These are phyloP conservation scores for Azorinus chamasolen DNA, from an alignment of 2,888 invertebrate species.

Conservation along the genomic window DNA sequence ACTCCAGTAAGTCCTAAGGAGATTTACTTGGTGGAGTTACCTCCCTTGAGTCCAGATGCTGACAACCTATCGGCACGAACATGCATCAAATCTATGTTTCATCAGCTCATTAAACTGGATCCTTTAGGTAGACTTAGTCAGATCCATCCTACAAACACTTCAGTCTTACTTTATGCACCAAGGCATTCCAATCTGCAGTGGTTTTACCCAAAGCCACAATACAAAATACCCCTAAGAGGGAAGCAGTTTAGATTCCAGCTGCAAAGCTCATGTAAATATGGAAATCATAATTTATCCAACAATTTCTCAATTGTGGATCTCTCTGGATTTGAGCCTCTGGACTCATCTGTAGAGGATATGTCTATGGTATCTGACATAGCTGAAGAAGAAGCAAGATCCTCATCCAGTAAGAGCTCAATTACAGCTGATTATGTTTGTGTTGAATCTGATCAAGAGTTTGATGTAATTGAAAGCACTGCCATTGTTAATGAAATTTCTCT, in stretches of 20 bases:
- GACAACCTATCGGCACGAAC: constrained; percentile 67
- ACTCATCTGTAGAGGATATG: constrained; percentile 49
- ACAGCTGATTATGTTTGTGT: constrained; percentile 57
- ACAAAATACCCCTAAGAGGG: constrained; percentile 70
- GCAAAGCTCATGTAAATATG: constrained; percentile 33
- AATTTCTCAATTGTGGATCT: constrained; percentile 68
- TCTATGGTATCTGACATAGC: constrained; percentile 15
- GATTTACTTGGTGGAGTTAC: constrained; percentile 67
- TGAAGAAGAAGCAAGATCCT: constrained; percentile 2
- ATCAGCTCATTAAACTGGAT: constrained; percentile 73
- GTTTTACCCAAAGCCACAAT: constrained; percentile 75
- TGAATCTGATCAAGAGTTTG: constrained; percentile 38
- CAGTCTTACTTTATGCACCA: constrained; percentile 71
- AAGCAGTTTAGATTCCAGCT: constrained; percentile 67
- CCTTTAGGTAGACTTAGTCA: constrained; percentile 63
- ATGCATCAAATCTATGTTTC: constrained; percentile 68
- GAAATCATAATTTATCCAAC: constrained; percentile 64
- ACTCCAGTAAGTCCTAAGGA: constrained; percentile 78
- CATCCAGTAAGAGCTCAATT: constrained; percentile 35
- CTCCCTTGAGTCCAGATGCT: constrained; percentile 65
- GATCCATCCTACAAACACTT: constrained; percentile 69
- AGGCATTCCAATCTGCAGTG: constrained; percentile 65
- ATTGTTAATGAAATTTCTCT: not conserved
- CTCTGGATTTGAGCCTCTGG: constrained; percentile 78
- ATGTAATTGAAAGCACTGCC: constrained; percentile 3